Evolutionary conservation across 2,113 vertebrate species (phyloP).

Genomic region (Rhea americana): DNA sequence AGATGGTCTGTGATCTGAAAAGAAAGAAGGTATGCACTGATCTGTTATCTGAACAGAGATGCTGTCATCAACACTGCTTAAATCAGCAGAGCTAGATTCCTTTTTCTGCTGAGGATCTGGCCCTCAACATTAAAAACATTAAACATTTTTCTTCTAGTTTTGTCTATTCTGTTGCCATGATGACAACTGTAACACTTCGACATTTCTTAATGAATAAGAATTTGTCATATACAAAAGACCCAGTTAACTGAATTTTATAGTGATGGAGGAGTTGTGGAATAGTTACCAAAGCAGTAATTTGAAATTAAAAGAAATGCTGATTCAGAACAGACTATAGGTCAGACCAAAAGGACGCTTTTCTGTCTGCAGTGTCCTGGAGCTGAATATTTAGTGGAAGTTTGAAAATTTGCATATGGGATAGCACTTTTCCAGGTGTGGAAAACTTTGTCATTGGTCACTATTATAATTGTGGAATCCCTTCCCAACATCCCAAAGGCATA

Average conservation of each 20-base stretch:
- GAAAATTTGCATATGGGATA: background rate
- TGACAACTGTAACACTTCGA: background rate
- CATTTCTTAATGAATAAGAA: background rate
- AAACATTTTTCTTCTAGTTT: background rate
- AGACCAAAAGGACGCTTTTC: background rate
- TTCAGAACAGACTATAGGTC: background rate
- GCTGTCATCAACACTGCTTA: background rate
- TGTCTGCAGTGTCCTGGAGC: background rate
- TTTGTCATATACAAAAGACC: background rate
- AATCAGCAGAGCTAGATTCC: background rate
- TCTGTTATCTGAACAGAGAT: background rate
- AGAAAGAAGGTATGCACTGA: background rate
- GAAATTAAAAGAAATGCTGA: background rate
- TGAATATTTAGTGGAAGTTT: background rate
- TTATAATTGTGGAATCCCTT: background rate
- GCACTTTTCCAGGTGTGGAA: background rate
- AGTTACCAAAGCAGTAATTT: background rate
- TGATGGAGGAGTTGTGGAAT: background rate
- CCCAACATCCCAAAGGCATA: background rate
- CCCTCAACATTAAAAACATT: background rate
- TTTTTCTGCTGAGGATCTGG: background rate
- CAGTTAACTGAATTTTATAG: background rate
- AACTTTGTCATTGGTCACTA: background rate
- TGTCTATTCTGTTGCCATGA: background rate
- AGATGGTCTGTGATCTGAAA: background rate